Evolutionary conservation across 2,113 vertebrate genomes (phyloP), one percentile per base, ranked within the genome.

Genomic region (Camelus bactrianus): DNA sequence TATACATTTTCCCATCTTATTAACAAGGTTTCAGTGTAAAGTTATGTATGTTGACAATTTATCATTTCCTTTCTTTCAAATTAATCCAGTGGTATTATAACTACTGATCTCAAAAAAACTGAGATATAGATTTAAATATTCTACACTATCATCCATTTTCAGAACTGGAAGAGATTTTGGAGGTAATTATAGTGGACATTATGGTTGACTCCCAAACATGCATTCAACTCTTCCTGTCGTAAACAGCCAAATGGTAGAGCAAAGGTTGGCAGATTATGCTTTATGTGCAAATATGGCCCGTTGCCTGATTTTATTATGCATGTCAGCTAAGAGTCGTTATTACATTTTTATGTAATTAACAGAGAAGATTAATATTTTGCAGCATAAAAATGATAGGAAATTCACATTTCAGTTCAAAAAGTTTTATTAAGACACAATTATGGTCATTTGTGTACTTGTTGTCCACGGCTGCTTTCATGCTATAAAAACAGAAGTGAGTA

Each of bases 31-130:
- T 87, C 38, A 95, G 10, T 83, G 19, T 90, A 90, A 97, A 62
- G 6, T 94, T 20, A 72, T 7, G 17, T 67, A 83, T 64, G 28
- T 87, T 92, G 56, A 69, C 30, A 92, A 84, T 92, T 92, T 75
- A 60, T 72, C 75, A 89, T 58, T 92, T 96, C 14, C 24, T 95
- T 96, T 94, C 69, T 83, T 96, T 91, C 84, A 91, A 17, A 93
- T 88, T 82, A 90, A 93, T 72, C 65, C 28, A 91, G 46, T 13
- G n/a, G 12, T 84, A 28, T 89, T 94, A 35, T 86, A 93, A 93
- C 28, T 80, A 92, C 64, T 94, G 28, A 60, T 91, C 16, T 58
- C 28, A 26, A 88, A 96, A 91, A 20, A 92, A 81, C 35, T 84
- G 52, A 84, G 83, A 76, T 56, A 38, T 52, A 67, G 20, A 90